Percentiles rank a stretch among this genome's conserved stretches.
Conservation (phyloP, 1,140 invertebrate genomes). For the Apocrypta bakeri region DNA sequence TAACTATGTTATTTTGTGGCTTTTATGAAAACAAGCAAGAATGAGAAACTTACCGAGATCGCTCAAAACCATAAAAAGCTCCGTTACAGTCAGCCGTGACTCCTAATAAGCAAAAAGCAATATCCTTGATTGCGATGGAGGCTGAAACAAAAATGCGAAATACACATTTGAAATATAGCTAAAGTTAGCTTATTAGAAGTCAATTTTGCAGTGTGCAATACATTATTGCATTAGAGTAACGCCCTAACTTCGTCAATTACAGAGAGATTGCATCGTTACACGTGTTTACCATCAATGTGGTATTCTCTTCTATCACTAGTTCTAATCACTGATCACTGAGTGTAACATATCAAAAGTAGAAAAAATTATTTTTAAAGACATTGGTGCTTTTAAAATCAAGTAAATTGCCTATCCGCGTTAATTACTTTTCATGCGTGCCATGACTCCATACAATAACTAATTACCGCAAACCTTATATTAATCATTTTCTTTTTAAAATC, state of each 20-base stretch:
- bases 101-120: not conserved
- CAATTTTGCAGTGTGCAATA: slow-evolving; percentile 29
- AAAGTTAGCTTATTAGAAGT: slow-evolving; percentile 30
- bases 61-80: not conserved
- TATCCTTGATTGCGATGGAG: not conserved
- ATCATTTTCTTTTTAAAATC: no score
- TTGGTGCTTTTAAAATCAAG: no score
- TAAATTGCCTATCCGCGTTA: no score
- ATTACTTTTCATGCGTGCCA: no score
- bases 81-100: not conserved
- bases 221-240: slow-evolving; percentile 56
- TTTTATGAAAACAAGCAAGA: not conserved
- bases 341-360: no score
- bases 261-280: slow-evolving; percentile 15
- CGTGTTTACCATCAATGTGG: not conserved
- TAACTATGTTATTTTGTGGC: no score
- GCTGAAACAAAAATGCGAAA: not conserved
- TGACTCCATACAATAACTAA: no score
- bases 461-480: no score
- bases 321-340: not conserved
- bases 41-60: not conserved
- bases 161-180: slow-evolving; percentile 40
- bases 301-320: slow-evolving; percentile 6
- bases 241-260: slow-evolving; percentile 60
- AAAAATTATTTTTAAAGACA: no score